These are phyloP conservation scores for Aricia agestis DNA, from an alignment of 1,140 invertebrate genomes.

Conservation along the genomic window DNA sequence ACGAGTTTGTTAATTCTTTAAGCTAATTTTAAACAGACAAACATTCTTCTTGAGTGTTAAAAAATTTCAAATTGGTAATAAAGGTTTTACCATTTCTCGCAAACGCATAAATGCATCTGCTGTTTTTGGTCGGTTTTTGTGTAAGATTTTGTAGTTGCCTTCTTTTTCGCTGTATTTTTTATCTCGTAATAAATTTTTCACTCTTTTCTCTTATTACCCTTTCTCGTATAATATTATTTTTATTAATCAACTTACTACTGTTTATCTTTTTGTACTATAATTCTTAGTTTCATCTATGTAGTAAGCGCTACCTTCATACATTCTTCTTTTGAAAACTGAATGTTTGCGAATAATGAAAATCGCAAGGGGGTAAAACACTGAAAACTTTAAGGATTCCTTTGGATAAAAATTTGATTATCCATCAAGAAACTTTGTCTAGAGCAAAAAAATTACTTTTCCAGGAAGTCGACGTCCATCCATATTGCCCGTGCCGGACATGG, in stretches of 20 bases:
- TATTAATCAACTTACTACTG: too few relatives aligned
- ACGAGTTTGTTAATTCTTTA: background rate
- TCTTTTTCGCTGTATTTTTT: background rate
- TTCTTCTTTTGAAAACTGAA: too few relatives aligned
- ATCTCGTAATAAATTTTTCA: background rate
- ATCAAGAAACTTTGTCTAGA: background rate
- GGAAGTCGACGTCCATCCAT: conserved; percentile 91
- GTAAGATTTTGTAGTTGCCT: background rate
- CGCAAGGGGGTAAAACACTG: too few relatives aligned
- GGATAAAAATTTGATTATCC: background rate
- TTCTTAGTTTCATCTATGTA: too few relatives aligned
- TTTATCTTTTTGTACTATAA: too few relatives aligned
- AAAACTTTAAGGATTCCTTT: too few relatives aligned
- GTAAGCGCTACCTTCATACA: too few relatives aligned
- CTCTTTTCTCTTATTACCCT: too few relatives aligned
- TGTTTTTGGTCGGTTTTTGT: background rate
- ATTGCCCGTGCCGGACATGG: conserved; percentile 91
- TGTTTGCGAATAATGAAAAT: too few relatives aligned
- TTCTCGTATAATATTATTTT: too few relatives aligned
- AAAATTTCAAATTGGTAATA: background rate
- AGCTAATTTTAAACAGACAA: background rate
- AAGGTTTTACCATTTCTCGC: background rate
- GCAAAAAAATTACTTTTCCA: conserved; percentile 38
- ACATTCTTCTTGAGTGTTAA: background rate
- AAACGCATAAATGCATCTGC: background rate